Evolutionary conservation across 2,113 vertebrate genomes (phyloP).

Genomic region (Rhinoderma darwinii): DNA sequence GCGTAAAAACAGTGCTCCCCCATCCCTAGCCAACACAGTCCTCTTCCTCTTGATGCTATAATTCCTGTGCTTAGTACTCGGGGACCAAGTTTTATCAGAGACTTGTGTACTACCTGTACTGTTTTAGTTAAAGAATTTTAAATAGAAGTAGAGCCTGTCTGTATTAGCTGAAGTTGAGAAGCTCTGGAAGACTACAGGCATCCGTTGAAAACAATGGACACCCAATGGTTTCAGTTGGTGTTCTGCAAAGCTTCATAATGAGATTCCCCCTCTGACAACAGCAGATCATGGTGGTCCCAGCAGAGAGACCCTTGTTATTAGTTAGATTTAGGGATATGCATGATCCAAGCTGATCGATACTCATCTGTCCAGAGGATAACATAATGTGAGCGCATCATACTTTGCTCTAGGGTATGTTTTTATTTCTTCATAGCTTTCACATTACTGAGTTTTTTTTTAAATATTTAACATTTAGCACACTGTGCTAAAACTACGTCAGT

Average conservation of each 20-base stretch:
- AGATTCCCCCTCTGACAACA: neutral
- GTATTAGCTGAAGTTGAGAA: neutral
- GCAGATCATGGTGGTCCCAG: neutral
- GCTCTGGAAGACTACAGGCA: neutral
- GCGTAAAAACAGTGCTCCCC: too few relatives aligned
- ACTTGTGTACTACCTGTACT: neutral
- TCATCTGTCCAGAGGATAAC: neutral
- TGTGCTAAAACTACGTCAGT: conserved; percentile 14
- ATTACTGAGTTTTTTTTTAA: conserved; percentile 11
- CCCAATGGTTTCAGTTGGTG: neutral
- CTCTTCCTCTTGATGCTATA: too few relatives aligned
- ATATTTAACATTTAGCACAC: neutral
- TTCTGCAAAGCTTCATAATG: neutral
- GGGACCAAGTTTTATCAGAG: neutral
- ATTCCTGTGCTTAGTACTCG: neutral
- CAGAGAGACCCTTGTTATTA: neutral
- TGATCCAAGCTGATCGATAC: neutral
- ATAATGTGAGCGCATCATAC: neutral
- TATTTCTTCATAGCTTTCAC: neutral
- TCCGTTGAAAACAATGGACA: neutral
- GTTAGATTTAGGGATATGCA: neutral
- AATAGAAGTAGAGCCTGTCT: neutral
- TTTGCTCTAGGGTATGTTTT: neutral
- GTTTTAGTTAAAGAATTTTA: neutral
- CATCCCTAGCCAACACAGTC: neutral